These are phyloP conservation scores for Burhinus bistriatus DNA, from an alignment of 2,113 vertebrate genomes.

Conservation along the genomic window DNA sequence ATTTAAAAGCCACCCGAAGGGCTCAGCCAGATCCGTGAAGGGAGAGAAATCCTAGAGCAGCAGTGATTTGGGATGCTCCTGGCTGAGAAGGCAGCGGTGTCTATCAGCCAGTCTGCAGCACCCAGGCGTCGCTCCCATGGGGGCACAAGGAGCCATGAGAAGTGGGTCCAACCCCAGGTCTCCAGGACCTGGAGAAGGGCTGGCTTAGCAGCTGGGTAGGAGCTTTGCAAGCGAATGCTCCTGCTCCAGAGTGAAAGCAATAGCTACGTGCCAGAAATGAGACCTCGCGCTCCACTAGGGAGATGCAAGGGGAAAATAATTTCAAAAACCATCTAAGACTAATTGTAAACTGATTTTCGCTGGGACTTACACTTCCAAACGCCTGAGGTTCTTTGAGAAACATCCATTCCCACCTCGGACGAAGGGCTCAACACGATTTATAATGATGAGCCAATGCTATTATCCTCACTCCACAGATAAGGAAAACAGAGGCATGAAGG, in stretches of 20 bases:
- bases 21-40: not conserved
- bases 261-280: not conserved
- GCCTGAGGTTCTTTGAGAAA: not conserved
- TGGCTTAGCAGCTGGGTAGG: not conserved
- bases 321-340: not conserved
- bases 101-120: not conserved
- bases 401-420: not conserved
- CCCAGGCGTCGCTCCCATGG: not conserved
- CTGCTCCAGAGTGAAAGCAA: not conserved
- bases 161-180: not conserved
- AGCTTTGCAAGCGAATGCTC: not conserved
- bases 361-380: not conserved
- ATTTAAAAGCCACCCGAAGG: slow-evolving; percentile 50
- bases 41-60: not conserved
- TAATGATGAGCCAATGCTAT: not conserved
- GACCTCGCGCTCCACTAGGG: not conserved
- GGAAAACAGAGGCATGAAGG: not conserved
- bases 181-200: not conserved
- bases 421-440: not conserved
- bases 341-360: slow-evolving; percentile 29
- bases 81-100: not conserved
- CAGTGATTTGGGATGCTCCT: not conserved
- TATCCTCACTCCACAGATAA: not conserved
- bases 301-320: not conserved
- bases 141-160: not conserved